Conservation (phyloP, 2,797 vertebrate species). For the Squalus acanthias region DNA sequence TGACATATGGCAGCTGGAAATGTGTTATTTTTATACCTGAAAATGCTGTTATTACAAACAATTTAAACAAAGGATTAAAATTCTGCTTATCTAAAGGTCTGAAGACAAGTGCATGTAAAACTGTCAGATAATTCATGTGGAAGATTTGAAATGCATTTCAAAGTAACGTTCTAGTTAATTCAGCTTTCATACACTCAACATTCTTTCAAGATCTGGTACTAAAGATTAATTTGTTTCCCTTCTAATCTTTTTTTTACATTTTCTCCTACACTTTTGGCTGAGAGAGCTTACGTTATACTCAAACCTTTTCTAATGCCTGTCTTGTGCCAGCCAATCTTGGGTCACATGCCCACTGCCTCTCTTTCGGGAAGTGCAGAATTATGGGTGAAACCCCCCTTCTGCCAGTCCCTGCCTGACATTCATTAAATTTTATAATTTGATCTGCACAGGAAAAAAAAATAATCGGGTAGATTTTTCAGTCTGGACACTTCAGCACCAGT, state of each 20-base stretch:
- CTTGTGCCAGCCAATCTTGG: too few species aligned
- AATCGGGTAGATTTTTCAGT: too few species aligned
- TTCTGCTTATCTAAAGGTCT: background rate
- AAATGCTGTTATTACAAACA: background rate
- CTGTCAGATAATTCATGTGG: background rate
- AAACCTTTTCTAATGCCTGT: background rate
- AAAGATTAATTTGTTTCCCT: background rate
- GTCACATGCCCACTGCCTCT: background rate
- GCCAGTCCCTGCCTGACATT: too few species aligned
- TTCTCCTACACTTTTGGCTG: background rate
- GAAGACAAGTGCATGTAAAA: background rate
- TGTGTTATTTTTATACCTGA: background rate
- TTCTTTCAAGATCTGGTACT: background rate
- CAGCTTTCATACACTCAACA: background rate
- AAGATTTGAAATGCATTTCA: background rate
- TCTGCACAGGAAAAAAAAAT: background rate
- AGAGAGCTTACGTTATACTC: background rate
- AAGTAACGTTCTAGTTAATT: background rate
- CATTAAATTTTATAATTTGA: background rate
- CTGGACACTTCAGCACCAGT: too few species aligned
- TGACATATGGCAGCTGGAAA: background rate
- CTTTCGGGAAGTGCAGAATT: background rate
- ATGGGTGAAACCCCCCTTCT: too few species aligned
- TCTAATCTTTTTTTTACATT: background rate
- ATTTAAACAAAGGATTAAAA: slow-evolving; percentile 1